These are phyloP conservation scores for Melipona quadrifasciata DNA, from an alignment of 1,140 invertebrate species.

Conservation along the genomic window DNA sequence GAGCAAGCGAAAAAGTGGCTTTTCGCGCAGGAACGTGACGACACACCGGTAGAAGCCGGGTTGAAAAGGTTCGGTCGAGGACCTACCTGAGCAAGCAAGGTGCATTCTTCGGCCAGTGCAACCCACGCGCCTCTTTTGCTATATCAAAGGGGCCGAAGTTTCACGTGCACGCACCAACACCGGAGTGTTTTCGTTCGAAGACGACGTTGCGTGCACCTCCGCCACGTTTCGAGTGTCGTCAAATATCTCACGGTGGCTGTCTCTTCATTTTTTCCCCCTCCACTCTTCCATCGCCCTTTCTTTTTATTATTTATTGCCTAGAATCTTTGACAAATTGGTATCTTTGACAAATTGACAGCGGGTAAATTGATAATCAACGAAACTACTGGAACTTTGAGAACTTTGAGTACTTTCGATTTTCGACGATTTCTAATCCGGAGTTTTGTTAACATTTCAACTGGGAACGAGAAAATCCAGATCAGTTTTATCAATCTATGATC, in stretches of 20 bases:
- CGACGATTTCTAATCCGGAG: too few relatives aligned
- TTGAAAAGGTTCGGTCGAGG: not conserved
- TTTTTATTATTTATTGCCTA: not conserved
- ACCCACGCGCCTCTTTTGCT: conserved; percentile 44
- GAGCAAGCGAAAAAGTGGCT: not conserved
- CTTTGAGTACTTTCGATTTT: too few relatives aligned
- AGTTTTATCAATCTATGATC: too few relatives aligned
- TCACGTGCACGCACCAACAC: conserved; percentile 34
- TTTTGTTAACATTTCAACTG: too few relatives aligned
- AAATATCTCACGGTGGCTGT: conserved; percentile 28
- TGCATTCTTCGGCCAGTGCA: conserved; percentile 55
- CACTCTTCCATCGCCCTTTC: not conserved
- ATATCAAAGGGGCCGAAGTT: conserved; percentile 59
- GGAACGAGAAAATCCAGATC: too few relatives aligned
- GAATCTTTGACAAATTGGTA: too few relatives aligned
- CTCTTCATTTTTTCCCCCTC: not conserved
- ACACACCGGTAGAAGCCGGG: not conserved
- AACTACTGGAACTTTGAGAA: too few relatives aligned
- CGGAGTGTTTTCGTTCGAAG: not conserved
- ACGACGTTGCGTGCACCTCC: conserved; percentile 16
- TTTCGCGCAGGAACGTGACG: conserved; percentile 21
- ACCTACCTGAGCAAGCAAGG: conserved; percentile 49
- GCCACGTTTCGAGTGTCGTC: not conserved
- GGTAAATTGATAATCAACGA: too few relatives aligned
- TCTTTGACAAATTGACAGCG: too few relatives aligned